Conservation (phyloP, 53 echinoderm and acorn worm genomes). For the Antedon mediterranea region DNA sequence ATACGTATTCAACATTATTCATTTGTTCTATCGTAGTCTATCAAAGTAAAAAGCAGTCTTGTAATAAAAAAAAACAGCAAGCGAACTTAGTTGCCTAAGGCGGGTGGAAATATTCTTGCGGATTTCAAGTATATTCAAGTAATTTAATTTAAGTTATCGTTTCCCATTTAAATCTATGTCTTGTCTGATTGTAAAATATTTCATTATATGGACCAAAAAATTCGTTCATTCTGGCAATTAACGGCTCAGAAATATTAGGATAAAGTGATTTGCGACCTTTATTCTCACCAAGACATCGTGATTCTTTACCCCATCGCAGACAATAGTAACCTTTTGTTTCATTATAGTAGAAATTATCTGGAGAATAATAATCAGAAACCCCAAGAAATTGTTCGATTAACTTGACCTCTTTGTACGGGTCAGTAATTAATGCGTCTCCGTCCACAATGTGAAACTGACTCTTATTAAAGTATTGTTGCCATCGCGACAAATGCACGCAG, state of each 20-base stretch:
- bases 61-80: too few relatives aligned
- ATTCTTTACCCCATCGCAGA: constrained; percentile 31
- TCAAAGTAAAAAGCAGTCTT: too few relatives aligned
- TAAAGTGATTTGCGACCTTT: constrained; percentile 49
- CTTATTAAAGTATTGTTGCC: constrained; percentile 44
- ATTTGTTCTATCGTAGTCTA: too few relatives aligned
- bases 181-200: constrained; percentile 40
- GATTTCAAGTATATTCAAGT: too few relatives aligned
- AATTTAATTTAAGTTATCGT: background rate
- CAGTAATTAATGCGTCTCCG: constrained; percentile 54
- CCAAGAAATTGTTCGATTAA: constrained; percentile 58
- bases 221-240: constrained; percentile 40
- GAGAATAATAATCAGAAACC: constrained; percentile 34
- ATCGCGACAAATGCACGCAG: constrained; percentile 34
- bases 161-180: constrained; percentile 51
- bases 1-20: too few relatives aligned
- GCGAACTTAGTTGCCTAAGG: too few relatives aligned
- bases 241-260: constrained; percentile 38
- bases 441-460: constrained; percentile 79
- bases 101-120: too few relatives aligned
- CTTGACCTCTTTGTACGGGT: constrained; percentile 71
- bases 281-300: constrained; percentile 51
- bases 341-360: constrained; percentile 53
- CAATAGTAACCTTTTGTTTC: constrained; percentile 76
- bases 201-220: constrained; percentile 69